Conservation (phyloP, 1,140 invertebrate species). For the Drosophila ananassae region DNA sequence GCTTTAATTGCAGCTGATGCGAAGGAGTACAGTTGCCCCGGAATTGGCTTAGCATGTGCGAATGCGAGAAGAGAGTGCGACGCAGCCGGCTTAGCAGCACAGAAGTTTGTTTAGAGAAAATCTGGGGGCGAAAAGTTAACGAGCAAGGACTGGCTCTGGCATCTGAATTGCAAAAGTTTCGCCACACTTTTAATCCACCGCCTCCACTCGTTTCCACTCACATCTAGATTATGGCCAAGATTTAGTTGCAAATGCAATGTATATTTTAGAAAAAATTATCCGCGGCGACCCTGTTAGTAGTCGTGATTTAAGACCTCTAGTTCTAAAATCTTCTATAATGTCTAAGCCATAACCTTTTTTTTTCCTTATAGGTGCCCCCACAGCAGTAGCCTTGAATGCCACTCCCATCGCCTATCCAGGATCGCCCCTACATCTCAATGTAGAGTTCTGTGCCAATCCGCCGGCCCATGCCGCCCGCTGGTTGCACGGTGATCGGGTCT, state of each 20-base stretch:
- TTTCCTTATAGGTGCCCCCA: constrained; percentile 83
- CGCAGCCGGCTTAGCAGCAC: constrained; percentile 36
- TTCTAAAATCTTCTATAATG: too few relatives aligned
- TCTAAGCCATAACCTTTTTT: too few relatives aligned
- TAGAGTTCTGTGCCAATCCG: constrained; percentile 86
- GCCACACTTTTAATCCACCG: constrained; percentile 24
- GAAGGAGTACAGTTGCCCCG: constrained; percentile 52
- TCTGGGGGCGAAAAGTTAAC: constrained; percentile 42
- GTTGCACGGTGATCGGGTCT: constrained; percentile 83
- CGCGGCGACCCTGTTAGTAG: too few relatives aligned
- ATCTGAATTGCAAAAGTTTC: constrained; percentile 38
- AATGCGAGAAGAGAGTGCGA: constrained; percentile 15
- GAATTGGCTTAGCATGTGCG: constrained; percentile 62
- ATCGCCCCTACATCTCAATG: constrained; percentile 85
- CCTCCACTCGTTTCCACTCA: background rate
- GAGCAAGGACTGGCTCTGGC: constrained; percentile 31
- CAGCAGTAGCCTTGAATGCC: constrained; percentile 84
- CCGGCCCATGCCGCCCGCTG: constrained; percentile 83
- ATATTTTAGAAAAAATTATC: background rate
- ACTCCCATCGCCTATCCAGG: constrained; percentile 85
- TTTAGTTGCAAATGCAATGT: background rate
- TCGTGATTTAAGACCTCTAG: too few relatives aligned
- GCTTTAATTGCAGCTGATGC: constrained; percentile 67
- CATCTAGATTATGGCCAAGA: constrained; percentile 6
- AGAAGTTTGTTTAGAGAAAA: constrained; percentile 50